Conservation (phyloP, 2,113 vertebrate genomes). For the Condylura cristata region DNA sequence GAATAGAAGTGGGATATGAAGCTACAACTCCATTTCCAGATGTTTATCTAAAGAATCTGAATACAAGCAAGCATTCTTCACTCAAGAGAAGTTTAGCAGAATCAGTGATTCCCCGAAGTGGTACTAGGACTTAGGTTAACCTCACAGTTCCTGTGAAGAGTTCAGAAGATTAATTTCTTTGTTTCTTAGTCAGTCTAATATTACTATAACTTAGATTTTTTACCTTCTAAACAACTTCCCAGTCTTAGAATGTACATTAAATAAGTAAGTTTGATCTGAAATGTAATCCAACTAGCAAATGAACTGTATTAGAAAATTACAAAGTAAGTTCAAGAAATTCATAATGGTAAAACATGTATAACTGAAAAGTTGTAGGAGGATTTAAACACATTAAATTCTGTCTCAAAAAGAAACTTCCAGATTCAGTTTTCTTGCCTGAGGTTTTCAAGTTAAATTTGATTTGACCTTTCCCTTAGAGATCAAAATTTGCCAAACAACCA, state of each 20-base stretch:
- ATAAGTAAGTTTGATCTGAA: not conserved
- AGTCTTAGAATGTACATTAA: not conserved
- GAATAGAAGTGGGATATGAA: not conserved
- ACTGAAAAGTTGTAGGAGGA: not conserved
- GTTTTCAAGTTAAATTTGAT: constrained; percentile 52
- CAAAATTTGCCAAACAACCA: constrained; percentile 44
- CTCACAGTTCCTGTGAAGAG: not conserved
- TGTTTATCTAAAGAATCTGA: not conserved
- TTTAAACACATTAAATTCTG: constrained; percentile 24
- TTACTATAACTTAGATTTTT: not conserved
- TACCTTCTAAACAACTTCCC: not conserved
- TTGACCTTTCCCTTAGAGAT: constrained; percentile 54
- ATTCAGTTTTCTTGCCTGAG: constrained; percentile 20
- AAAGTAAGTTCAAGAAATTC: not conserved
- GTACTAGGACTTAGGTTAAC: not conserved
- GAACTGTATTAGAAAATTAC: not conserved
- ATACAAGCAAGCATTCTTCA: not conserved
- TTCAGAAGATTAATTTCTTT: too few relatives aligned
- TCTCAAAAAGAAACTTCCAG: constrained; percentile 31
- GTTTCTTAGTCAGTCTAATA: not conserved
- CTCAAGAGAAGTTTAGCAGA: not conserved
- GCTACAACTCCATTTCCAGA: not conserved
- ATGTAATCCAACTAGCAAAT: not conserved
- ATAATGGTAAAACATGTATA: not conserved
- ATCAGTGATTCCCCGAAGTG: not conserved